Evolutionary conservation across 2,113 vertebrate genomes (phyloP).

Genomic region (Gracilinanus agilis): DNA sequence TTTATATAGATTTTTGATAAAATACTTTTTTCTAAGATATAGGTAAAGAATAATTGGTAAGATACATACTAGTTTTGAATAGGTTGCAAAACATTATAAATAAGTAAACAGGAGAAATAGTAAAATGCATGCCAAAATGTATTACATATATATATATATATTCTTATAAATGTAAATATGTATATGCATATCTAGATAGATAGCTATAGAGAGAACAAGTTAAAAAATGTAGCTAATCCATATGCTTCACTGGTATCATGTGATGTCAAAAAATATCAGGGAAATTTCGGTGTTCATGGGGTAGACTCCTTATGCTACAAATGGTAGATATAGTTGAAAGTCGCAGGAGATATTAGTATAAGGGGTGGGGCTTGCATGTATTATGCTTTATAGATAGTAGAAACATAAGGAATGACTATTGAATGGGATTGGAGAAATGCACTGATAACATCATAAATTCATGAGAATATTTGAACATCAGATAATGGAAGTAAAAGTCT

Average conservation of each 20-base stretch:
- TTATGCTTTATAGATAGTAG: neutral
- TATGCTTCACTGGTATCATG: neutral
- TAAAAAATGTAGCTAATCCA: neutral
- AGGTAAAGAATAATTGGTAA: neutral
- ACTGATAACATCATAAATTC: neutral
- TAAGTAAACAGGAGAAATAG: neutral
- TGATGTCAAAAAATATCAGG: neutral
- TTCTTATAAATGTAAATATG: too few relatives aligned
- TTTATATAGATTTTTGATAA: neutral
- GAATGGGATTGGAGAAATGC: neutral
- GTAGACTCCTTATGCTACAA: neutral
- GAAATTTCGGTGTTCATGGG: neutral
- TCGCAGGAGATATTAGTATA: neutral
- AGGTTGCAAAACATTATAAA: neutral
- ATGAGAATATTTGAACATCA: neutral
- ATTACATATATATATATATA: too few relatives aligned
- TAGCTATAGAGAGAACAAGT: too few relatives aligned
- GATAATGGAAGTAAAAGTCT: neutral
- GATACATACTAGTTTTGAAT: neutral
- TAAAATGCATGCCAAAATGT: neutral
- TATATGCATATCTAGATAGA: too few relatives aligned
- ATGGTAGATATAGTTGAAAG: neutral
- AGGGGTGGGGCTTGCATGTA: neutral
- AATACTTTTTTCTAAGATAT: neutral
- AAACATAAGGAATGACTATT: neutral